Evolutionary conservation across 2,888 invertebrate genomes (phyloP).

Genomic region (Conus canariensis): DNA sequence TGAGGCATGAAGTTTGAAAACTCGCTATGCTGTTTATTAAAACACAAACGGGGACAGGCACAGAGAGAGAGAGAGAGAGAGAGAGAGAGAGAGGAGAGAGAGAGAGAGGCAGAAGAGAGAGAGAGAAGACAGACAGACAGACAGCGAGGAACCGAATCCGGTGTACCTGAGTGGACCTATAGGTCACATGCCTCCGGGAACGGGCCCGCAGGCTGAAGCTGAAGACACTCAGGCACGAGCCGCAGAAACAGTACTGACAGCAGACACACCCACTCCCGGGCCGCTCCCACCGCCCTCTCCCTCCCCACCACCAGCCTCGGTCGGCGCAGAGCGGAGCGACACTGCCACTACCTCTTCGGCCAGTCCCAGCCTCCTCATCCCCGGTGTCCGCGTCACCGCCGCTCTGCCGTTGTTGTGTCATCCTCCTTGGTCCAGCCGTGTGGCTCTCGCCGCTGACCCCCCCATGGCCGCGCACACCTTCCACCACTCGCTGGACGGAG

Average conservation of each 20-base stretch:
- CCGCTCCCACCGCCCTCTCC: not conserved
- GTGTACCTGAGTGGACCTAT: constrained; percentile 14
- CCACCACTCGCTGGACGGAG: not conserved
- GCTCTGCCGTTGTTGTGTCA: not conserved
- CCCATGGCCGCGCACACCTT: not conserved
- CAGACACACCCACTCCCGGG: not conserved
- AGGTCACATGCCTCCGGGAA: not conserved
- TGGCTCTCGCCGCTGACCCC: not conserved
- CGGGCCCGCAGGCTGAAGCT: not conserved
- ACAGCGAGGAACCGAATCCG: not conserved
- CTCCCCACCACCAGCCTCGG: not conserved
- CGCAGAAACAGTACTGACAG: constrained; percentile 19
- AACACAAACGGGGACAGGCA: too few relatives aligned
- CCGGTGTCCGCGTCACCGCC: not conserved
- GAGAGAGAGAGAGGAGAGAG: too few relatives aligned
- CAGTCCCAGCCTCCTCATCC: not conserved
- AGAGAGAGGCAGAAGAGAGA: too few relatives aligned
- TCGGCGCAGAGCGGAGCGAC: too few relatives aligned
- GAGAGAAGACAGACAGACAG: not conserved
- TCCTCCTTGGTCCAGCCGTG: not conserved
- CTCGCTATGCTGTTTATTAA: too few relatives aligned
- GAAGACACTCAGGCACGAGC: constrained; percentile 22
- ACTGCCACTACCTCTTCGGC: too few relatives aligned
- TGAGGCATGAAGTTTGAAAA: too few relatives aligned
- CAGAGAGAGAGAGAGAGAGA: too few relatives aligned